These are phyloP conservation scores for Chlorodrepanis virens DNA, from an alignment of 2,113 vertebrate species.

Conservation along the genomic window DNA sequence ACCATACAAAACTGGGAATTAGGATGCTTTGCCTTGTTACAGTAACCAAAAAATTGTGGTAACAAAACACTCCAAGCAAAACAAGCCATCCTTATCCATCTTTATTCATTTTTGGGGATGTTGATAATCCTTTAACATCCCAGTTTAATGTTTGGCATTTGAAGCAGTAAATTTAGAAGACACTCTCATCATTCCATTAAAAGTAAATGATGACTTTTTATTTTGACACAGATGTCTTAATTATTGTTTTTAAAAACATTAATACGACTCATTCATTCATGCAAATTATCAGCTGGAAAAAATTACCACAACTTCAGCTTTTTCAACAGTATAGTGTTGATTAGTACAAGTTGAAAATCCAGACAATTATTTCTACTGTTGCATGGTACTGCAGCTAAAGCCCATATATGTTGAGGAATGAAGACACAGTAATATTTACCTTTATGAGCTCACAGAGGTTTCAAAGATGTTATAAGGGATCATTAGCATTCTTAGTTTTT, in stretches of 20 bases:
- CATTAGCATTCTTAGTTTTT: neutral
- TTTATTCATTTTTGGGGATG: neutral
- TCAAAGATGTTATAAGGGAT: neutral
- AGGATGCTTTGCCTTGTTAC: neutral
- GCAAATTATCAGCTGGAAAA: neutral
- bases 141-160: neutral
- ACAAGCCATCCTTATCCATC: neutral
- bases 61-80: neutral
- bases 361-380: neutral
- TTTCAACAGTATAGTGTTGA: neutral
- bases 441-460: neutral
- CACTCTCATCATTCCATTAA: neutral
- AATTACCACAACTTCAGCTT: neutral
- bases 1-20: neutral
- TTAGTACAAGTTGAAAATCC: neutral
- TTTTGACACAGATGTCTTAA: neutral
- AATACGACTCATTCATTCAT: neutral
- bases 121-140: neutral
- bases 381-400: neutral
- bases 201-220: neutral
- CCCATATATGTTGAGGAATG: neutral
- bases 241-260: neutral
- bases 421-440: neutral
- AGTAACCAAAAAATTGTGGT: rapidly evolving
- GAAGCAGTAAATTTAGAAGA: neutral